Evolutionary conservation across 92 coral and sea anemone species (phyloP).

Genomic region (Scolanthus callimorphus): DNA sequence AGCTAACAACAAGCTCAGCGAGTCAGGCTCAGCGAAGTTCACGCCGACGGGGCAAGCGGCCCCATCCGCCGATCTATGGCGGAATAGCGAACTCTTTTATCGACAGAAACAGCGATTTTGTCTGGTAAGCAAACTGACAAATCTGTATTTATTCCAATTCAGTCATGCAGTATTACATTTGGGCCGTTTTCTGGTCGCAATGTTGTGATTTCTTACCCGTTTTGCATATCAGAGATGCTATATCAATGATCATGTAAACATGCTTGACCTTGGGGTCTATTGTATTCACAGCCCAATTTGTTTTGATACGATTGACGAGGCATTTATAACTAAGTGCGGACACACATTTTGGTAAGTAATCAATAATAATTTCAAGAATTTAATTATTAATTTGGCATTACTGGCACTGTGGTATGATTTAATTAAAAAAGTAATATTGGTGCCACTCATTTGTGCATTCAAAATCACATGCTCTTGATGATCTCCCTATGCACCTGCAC

Average conservation of each 20-base stretch:
- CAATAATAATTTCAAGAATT: too few relatives aligned
- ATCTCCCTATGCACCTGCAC: too few relatives aligned
- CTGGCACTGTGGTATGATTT: not conserved
- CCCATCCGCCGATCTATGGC: conserved; percentile 98
- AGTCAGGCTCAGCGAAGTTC: conserved; percentile 70
- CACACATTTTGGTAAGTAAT: conserved; percentile 93
- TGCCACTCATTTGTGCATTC: too few relatives aligned
- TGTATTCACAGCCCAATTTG: conserved; percentile 84
- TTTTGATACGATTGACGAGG: conserved; percentile 96
- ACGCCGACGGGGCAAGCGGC: conserved; percentile 90
- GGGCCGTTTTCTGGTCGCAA: too few relatives aligned
- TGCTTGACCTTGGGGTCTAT: not conserved
- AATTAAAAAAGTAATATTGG: too few relatives aligned
- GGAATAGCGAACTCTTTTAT: conserved; percentile 92
- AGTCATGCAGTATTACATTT: too few relatives aligned
- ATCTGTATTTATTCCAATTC: too few relatives aligned
- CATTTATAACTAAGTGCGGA: conserved; percentile 99
- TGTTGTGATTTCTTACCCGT: too few relatives aligned
- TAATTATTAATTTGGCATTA: not conserved
- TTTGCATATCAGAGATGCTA: too few relatives aligned
- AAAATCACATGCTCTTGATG: too few relatives aligned
- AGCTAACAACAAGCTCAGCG: conserved; percentile 43
- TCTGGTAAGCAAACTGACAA: conserved; percentile 69
- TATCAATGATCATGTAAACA: not conserved
- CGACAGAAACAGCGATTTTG: conserved; percentile 95